A percentile compares a stretch with the other conserved stretches of the same genome.
These are phyloP conservation scores for Guaruba guarouba DNA, from an alignment of 2,113 vertebrate genomes.

Conservation along the genomic window DNA sequence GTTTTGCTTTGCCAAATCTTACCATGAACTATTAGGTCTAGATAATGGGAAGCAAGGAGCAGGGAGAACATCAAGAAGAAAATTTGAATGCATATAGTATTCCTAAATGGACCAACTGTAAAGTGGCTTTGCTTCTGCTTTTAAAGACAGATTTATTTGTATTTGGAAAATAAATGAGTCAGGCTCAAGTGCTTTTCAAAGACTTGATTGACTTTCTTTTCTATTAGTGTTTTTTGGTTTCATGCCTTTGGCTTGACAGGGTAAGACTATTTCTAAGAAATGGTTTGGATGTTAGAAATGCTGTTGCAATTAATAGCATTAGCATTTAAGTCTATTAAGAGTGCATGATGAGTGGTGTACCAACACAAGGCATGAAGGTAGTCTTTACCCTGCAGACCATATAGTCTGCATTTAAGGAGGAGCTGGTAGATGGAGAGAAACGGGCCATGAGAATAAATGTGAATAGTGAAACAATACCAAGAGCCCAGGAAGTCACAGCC, in stretches of 20 bases:
- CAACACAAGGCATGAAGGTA: background rate
- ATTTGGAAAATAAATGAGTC: background rate
- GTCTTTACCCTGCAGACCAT: background rate
- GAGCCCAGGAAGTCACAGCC: background rate
- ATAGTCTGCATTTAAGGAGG: background rate
- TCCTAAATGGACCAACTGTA: background rate
- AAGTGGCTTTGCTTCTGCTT: background rate
- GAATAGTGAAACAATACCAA: background rate
- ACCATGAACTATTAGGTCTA: background rate
- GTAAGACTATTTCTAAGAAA: background rate
- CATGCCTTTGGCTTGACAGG: background rate
- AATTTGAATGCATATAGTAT: background rate
- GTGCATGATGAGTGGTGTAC: background rate
- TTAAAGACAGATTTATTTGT: background rate
- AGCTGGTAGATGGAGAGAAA: background rate
- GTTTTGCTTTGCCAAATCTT: background rate
- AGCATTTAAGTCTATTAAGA: background rate
- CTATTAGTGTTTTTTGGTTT: background rate
- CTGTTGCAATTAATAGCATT: background rate
- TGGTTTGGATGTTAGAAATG: background rate
- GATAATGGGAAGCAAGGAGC: background rate
- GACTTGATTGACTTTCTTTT: background rate
- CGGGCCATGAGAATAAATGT: fast-evolving
- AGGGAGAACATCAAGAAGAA: background rate
- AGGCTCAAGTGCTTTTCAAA: background rate